Conservation (phyloP, 2,888 invertebrate genomes). For the Chrysolina oricalcia region DNA sequence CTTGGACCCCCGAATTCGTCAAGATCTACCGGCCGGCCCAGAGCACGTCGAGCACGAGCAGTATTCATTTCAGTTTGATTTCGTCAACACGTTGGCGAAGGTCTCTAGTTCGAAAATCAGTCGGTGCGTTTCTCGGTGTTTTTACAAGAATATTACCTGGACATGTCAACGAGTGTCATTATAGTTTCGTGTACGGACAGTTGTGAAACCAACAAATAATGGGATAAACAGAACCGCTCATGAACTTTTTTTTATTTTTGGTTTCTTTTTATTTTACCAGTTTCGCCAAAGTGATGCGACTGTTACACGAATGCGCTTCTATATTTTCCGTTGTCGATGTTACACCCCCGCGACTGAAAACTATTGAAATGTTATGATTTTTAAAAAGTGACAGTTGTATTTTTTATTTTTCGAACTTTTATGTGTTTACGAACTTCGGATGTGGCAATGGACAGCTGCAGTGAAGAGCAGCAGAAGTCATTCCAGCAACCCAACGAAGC, state of each 20-base stretch:
- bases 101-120: constrained; percentile 57
- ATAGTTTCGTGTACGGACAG: constrained; percentile 46
- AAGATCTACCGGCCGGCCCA: constrained; percentile 57
- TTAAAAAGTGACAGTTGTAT: constrained; percentile 70
- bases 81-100: constrained; percentile 37
- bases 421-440: constrained; percentile 58
- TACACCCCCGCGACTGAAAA: constrained; percentile 66
- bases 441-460: constrained; percentile 68
- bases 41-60: constrained; percentile 26
- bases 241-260: constrained; percentile 62
- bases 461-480: constrained; percentile 61
- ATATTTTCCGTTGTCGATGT: constrained; percentile 52
- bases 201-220: constrained; percentile 57
- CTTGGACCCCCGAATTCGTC: constrained; percentile 67
- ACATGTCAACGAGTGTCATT: constrained; percentile 37
- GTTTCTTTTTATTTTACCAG: constrained; percentile 58
- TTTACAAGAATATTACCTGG: constrained; percentile 41
- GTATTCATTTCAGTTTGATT: constrained; percentile 49
- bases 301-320: constrained; percentile 53
- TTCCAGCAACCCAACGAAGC: constrained; percentile 71
- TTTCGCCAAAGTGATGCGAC: constrained; percentile 61
- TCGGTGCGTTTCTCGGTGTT: constrained; percentile 43
- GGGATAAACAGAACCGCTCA: constrained; percentile 64
- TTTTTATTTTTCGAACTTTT: constrained; percentile 68
- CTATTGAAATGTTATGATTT: constrained; percentile 71